These are phyloP conservation scores for Leptonema lineaticorne DNA, from an alignment of 1,140 invertebrate genomes.

Conservation along the genomic window DNA sequence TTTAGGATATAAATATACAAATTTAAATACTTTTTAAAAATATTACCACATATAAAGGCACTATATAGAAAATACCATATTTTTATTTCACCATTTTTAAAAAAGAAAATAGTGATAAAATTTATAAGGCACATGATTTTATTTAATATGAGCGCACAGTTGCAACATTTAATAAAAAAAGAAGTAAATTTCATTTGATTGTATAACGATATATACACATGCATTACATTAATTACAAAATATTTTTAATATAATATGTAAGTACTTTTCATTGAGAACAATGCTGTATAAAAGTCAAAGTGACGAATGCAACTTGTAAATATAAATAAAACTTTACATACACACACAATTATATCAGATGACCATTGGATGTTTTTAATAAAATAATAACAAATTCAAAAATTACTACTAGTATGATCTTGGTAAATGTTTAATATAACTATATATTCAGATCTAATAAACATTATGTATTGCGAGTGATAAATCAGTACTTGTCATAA, in stretches of 20 bases:
- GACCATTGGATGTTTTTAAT: too few relatives aligned
- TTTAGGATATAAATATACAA: neutral
- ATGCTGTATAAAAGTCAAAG: neutral
- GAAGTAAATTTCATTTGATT: too few relatives aligned
- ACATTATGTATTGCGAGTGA: too few relatives aligned
- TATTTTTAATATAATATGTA: neutral
- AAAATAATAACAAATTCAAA: too few relatives aligned
- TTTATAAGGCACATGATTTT: conserved; percentile 11
- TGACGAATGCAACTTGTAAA: too few relatives aligned
- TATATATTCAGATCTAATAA: too few relatives aligned
- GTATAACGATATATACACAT: neutral
- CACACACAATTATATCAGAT: too few relatives aligned
- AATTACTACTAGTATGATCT: too few relatives aligned
- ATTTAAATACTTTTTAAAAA: neutral
- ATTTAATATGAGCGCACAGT: neutral
- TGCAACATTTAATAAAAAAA: neutral
- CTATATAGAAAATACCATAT: neutral
- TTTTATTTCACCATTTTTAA: neutral
- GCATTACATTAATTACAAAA: neutral
- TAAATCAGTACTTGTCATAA: too few relatives aligned
- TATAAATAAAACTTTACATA: too few relatives aligned
- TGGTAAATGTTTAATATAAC: too few relatives aligned
- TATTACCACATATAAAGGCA: neutral
- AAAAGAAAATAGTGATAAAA: neutral
- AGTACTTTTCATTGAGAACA: neutral